Conservation (phyloP, 2,797 vertebrate genomes). For the Clamator glandarius region DNA sequence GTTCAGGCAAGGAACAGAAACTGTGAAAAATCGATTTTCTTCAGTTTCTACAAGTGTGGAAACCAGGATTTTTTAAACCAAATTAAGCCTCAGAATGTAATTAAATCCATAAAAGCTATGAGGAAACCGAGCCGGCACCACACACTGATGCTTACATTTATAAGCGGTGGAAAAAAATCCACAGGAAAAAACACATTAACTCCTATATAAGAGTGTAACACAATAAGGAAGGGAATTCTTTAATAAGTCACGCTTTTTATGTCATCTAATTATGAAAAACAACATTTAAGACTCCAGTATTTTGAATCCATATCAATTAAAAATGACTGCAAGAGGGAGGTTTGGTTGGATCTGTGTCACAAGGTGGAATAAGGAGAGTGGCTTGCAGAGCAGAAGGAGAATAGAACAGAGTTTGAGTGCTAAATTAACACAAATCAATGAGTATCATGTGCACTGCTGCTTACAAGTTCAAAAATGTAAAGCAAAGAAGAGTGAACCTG, state of each 20-base stretch:
- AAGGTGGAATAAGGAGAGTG: rapidly evolving
- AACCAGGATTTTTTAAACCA: constrained; percentile 9
- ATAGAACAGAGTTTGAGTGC: background rate
- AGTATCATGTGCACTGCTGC: background rate
- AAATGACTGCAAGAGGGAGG: rapidly evolving
- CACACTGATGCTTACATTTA: background rate
- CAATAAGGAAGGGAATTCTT: constrained; percentile 1
- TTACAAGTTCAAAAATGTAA: background rate
- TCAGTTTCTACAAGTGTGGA: constrained; percentile 7
- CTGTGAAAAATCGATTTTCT: constrained; percentile 22
- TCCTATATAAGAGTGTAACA: background rate
- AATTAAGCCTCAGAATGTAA: constrained; percentile 51
- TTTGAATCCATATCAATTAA: background rate
- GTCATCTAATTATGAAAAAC: background rate
- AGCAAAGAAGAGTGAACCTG: background rate
- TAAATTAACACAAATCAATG: background rate
- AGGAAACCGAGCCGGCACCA: constrained; percentile 15
- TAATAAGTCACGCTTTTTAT: constrained; percentile 6
- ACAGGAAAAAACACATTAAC: constrained; percentile 29
- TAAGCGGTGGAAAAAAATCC: background rate
- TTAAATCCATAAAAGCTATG: constrained; percentile 46
- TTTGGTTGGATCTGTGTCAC: background rate
- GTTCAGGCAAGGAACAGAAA: background rate
- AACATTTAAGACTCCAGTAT: background rate
- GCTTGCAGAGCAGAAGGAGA: background rate